These are phyloP conservation scores for Oncopeltus fasciatus DNA, from an alignment of 1,140 invertebrate species.

Conservation along the genomic window DNA sequence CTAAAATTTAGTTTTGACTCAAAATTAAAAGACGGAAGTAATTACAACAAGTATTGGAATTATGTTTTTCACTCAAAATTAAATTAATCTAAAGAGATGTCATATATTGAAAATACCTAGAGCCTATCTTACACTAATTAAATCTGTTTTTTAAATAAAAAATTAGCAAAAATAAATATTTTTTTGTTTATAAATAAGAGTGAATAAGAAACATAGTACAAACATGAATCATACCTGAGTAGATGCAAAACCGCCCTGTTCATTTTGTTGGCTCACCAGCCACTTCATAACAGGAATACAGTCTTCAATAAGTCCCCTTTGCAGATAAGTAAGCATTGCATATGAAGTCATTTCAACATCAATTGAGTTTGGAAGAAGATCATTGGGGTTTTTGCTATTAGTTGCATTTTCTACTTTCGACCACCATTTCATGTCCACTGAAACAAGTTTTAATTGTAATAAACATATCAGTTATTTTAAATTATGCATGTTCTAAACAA, in stretches of 20 bases:
- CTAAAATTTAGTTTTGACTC: too few species aligned
- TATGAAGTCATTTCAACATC: slow-evolving; percentile 84
- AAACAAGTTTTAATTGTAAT: neutral
- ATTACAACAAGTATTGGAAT: too few species aligned
- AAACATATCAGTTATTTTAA: neutral
- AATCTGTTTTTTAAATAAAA: too few species aligned
- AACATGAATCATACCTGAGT: slow-evolving; percentile 37
- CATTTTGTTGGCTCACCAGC: slow-evolving; percentile 67
- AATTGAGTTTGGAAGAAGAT: slow-evolving; percentile 47
- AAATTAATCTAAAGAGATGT: too few species aligned
- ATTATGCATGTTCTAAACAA: too few species aligned
- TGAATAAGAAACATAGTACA: neutral
- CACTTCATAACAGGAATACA: slow-evolving; percentile 68
- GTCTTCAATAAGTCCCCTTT: slow-evolving; percentile 47
- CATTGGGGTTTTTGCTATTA: slow-evolving; percentile 52
- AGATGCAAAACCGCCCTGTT: slow-evolving; percentile 66
- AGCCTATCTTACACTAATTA: too few species aligned
- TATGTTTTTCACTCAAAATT: too few species aligned
- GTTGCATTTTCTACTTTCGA: slow-evolving; percentile 36
- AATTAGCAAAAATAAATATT: too few species aligned
- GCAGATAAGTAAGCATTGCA: slow-evolving; percentile 51
- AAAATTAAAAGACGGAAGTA: too few species aligned
- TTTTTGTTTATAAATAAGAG: too few species aligned
- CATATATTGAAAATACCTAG: too few species aligned
- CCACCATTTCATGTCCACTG: slow-evolving; percentile 49